Evolutionary conservation across 2,113 vertebrate genomes (phyloP).

Genomic region (Xiphias gladius): DNA sequence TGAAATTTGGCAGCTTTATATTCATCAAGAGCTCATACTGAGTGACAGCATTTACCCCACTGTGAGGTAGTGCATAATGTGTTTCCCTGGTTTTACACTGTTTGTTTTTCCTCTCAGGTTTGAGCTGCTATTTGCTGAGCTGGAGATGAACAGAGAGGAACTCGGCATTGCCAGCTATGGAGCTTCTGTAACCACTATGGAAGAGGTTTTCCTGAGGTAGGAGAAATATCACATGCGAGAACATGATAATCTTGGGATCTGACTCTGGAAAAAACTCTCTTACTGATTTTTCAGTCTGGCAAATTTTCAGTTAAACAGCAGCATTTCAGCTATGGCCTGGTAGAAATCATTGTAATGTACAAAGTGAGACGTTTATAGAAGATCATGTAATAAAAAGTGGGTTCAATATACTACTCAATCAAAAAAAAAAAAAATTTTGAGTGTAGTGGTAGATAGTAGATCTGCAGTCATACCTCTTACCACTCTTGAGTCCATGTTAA

Average conservation of each 20-base stretch:
- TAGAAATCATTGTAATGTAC: neutral
- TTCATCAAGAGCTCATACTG: neutral
- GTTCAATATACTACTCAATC: neutral
- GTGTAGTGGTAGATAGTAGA: too few species aligned
- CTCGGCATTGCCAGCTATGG: constrained; percentile 97
- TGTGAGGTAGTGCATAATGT: neutral
- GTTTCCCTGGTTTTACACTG: neutral
- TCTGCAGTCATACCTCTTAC: neutral
- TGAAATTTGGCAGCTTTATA: neutral
- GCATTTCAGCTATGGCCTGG: neutral
- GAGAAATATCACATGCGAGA: neutral
- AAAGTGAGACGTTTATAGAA: neutral
- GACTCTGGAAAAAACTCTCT: neutral
- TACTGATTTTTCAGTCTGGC: too few species aligned
- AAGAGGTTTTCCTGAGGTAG: constrained; percentile 97
- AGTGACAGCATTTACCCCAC: neutral
- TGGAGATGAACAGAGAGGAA: constrained; percentile 94
- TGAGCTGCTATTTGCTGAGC: constrained; percentile 93
- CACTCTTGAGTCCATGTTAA: too few species aligned
- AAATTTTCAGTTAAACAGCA: neutral
- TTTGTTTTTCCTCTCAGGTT: constrained; percentile 85
- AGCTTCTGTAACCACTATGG: constrained; percentile 98
- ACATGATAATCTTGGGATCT: neutral
- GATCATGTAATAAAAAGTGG: neutral
- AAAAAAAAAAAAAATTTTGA: neutral